These are phyloP conservation scores for Eumeta japonica DNA, from an alignment of 1,140 invertebrate species.

Conservation along the genomic window DNA sequence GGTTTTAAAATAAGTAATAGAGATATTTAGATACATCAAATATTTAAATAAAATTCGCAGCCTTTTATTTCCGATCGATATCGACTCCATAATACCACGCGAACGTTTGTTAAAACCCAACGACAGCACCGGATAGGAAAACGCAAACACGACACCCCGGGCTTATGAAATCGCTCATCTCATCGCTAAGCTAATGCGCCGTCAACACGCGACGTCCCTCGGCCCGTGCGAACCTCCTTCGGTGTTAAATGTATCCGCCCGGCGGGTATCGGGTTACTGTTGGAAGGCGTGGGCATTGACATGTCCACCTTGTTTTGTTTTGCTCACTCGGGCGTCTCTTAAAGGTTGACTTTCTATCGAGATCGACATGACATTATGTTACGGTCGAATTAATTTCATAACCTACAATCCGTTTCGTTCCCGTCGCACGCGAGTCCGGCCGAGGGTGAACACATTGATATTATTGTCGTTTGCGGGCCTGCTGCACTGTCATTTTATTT, in stretches of 20 bases:
- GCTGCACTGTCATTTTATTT: no score
- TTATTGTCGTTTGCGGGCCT: no score
- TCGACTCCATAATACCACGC: no score
- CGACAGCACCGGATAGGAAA: neutral
- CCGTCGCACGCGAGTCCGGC: no score
- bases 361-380: slow-evolving; percentile 41
- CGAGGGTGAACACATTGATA: no score
- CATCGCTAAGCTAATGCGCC: slow-evolving; percentile 41
- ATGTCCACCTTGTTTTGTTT: slow-evolving; percentile 51
- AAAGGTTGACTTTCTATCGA: slow-evolving; percentile 52
- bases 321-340: slow-evolving; percentile 44
- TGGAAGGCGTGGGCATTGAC: slow-evolving; percentile 55
- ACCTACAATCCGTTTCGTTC: no score
- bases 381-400: slow-evolving; percentile 42
- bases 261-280: slow-evolving; percentile 48
- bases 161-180: slow-evolving; percentile 29
- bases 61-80: no score
- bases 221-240: slow-evolving; percentile 35
- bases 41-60: no score
- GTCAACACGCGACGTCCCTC: slow-evolving; percentile 32
- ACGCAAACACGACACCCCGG: neutral
- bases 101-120: no score
- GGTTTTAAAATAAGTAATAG: no score
- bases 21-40: no score
- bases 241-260: slow-evolving; percentile 53